These are phyloP conservation scores for Caenorhabditis angaria DNA, from an alignment of 2,888 invertebrate genomes.

Conservation along the genomic window DNA sequence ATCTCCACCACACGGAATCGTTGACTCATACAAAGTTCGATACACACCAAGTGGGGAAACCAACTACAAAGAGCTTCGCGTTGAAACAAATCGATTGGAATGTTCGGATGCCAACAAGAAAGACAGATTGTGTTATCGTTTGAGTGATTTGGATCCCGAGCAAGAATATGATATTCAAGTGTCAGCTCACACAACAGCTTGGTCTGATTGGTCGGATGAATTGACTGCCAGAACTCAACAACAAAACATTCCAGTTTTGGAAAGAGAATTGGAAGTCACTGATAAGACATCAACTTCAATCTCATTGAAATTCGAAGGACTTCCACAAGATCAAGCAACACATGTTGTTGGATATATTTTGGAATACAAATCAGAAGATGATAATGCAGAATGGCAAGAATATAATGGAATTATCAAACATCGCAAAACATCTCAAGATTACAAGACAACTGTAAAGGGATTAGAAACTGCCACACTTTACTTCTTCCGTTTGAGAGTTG, in stretches of 20 bases:
- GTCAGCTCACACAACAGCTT: constrained; percentile 71
- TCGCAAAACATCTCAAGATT: constrained; percentile 56
- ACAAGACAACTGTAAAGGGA: constrained; percentile 64
- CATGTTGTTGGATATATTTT: constrained; percentile 71
- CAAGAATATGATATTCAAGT: constrained; percentile 70
- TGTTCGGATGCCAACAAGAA: constrained; percentile 67
- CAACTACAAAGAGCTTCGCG: constrained; percentile 68
- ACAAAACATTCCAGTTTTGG: constrained; percentile 71
- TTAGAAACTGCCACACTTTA: constrained; percentile 71
- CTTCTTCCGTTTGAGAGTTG: constrained; percentile 72
- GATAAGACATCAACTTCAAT: constrained; percentile 70
- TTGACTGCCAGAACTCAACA: constrained; percentile 63
- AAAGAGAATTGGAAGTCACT: constrained; percentile 63
- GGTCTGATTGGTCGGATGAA: constrained; percentile 71
- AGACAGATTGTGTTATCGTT: constrained; percentile 71
- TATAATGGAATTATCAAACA: constrained; percentile 69
- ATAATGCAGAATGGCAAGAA: constrained; percentile 66
- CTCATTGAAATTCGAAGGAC: constrained; percentile 69
- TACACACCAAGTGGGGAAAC: constrained; percentile 64
- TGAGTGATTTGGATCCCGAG: constrained; percentile 70
- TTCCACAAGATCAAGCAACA: constrained; percentile 61
- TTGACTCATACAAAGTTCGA: constrained; percentile 71
- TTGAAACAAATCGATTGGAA: constrained; percentile 64
- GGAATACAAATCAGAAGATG: constrained; percentile 71
- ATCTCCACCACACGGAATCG: constrained; percentile 69